Evolutionary conservation across 2,888 invertebrate species (phyloP).

Genomic region (Teinopalpus imperialis): DNA sequence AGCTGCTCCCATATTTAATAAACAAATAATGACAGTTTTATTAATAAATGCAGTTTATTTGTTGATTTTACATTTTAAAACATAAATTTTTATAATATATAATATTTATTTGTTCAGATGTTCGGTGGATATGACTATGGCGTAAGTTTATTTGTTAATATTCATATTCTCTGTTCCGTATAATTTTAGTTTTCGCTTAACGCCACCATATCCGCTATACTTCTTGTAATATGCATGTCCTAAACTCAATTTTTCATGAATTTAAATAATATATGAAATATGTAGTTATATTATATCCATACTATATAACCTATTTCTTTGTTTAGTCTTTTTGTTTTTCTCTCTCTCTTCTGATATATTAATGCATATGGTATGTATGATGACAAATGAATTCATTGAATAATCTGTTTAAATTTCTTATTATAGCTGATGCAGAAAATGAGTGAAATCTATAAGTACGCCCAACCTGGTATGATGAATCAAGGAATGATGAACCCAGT

Average conservation of each 20-base stretch:
- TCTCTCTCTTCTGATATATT: too few relatives aligned
- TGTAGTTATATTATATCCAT: too few relatives aligned
- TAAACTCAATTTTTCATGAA: too few relatives aligned
- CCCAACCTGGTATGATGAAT: conserved; percentile 66
- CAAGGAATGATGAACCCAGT: conserved; percentile 66
- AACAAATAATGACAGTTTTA: too few relatives aligned
- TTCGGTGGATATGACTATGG: conserved; percentile 81
- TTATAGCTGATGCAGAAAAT: conserved; percentile 74
- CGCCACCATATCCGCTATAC: conserved; percentile 40
- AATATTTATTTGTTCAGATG: conserved; percentile 67
- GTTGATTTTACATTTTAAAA: too few relatives aligned
- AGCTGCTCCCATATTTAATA: too few relatives aligned
- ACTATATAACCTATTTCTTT: too few relatives aligned
- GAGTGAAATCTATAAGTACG: conserved; percentile 67
- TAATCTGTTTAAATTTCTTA: conserved; percentile 13
- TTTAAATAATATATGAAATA: too few relatives aligned
- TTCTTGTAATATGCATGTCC: not conserved
- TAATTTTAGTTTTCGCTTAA: conserved; percentile 36
- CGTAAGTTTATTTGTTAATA: conserved; percentile 61
- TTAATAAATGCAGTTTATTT: too few relatives aligned
- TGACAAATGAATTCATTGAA: too few relatives aligned
- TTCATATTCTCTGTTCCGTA: conserved; percentile 42
- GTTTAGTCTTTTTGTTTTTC: too few relatives aligned
- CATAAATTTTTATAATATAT: conserved; percentile 1
- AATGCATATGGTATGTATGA: too few relatives aligned